Conservation (phyloP, 2,888 invertebrate genomes). For the Auanema freiburgensis region DNA sequence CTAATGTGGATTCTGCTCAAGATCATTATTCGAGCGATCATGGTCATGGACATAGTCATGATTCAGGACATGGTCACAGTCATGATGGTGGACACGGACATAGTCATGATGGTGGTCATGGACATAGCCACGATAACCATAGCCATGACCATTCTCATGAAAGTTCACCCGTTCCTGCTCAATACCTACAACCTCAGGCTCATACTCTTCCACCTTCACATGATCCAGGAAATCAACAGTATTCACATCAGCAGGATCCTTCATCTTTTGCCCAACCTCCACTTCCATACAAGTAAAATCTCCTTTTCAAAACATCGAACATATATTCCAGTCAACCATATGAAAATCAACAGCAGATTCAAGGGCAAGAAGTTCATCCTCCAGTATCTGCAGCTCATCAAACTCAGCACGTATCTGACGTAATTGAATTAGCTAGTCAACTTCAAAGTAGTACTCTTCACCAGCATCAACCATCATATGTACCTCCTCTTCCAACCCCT, state of each 20-base stretch:
- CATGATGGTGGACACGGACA: conserved; percentile 31
- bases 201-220: too few species aligned
- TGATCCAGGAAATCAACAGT: too few species aligned
- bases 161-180: too few species aligned
- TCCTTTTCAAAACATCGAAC: too few species aligned
- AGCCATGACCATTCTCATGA: conserved; percentile 1
- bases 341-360: not conserved
- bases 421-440: too few species aligned
- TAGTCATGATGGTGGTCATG: conserved; percentile 30
- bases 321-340: too few species aligned
- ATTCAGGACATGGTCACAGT: conserved; percentile 25
- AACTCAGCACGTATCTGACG: too few species aligned
- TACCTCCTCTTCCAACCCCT: conserved; percentile 19
- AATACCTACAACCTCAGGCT: too few species aligned
- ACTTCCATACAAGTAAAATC: too few species aligned
- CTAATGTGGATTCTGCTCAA: conserved; percentile 16
- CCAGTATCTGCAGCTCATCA: not conserved
- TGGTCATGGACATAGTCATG: conserved; percentile 31
- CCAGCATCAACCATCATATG: not conserved
- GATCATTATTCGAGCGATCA: conserved; percentile 21
- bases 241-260: too few species aligned
- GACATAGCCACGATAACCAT: conserved; percentile 26
- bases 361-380: not conserved
- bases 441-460: not conserved
- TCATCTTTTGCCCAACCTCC: too few species aligned